Base-by-base conservation (phyloP, 2,888 invertebrate species). In the Smittia aterrima region DNA sequence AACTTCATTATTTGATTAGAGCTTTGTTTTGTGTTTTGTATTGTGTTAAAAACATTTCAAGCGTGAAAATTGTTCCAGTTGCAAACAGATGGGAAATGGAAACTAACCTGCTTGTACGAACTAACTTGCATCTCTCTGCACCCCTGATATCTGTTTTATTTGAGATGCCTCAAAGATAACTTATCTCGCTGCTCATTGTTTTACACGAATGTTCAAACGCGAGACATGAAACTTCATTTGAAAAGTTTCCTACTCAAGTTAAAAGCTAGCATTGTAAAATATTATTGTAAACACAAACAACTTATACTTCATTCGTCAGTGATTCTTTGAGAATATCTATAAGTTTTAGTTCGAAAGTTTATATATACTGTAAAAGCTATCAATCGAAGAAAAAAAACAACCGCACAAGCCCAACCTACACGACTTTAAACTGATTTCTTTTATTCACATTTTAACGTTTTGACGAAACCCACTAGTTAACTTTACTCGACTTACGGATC, bases 361-460 rank as follows among this genome's bases (percentile, higher is more conserved):
- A n/a, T n/a, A n/a, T n/a, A n/a, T n/a, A n/a, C n/a, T n/a, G n/a
- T n/a, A n/a, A n/a, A n/a, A n/a, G n/a, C n/a, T n/a, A n/a, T 32
- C 32, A 9, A 9, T 32, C 24, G 16, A 16, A 41, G 47, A 20
- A 22, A 41, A 54, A 53, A 53, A 47, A 41, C 7, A 47, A 41
- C 16, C 22, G 22, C 13, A 47, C 16, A 16, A 16, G 32, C 32
- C 32, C 32, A 32, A 32, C 16, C 47, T 47, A 47, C 47, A 47
- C 16, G 47, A 47, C 2, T 6, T 47, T 11, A 24, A 64, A 24
- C 64, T 64, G 20, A 22, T 58, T 58, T 58, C 58, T 16, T 68
- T 20, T 53, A 70, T 70, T 70, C 70, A 70, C 54, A 54, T 70
- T 70, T 67, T 41, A 11, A 67, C n/a, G n/a, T 64, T 18, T 20